A percentile compares a stretch with the other conserved stretches of the same genome.
Evolutionary conservation across 2,888 invertebrate species (phyloP).

Genomic region (Sylvicola cinctus): DNA sequence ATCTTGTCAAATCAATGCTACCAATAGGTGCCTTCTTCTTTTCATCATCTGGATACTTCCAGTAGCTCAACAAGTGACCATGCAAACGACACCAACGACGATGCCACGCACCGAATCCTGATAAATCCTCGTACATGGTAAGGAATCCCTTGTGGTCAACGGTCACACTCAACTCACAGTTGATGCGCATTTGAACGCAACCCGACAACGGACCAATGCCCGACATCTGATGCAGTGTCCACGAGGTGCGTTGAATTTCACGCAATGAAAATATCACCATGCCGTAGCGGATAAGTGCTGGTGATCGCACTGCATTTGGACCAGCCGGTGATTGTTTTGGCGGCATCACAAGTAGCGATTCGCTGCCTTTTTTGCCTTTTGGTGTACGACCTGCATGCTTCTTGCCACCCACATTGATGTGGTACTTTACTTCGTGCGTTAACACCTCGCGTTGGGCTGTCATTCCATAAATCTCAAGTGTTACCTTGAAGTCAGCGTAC

Average conservation of each 20-base stretch:
- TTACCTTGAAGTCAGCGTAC: constrained; percentile 68
- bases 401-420: constrained; percentile 42
- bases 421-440: constrained; percentile 76
- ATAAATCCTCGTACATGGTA: constrained; percentile 90
- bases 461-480: constrained; percentile 64
- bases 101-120: constrained; percentile 93
- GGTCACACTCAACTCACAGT: constrained; percentile 45
- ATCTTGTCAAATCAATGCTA: constrained; percentile 50
- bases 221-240: constrained; percentile 64
- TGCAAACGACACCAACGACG: constrained; percentile 81
- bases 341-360: constrained; percentile 41
- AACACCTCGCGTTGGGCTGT: constrained; percentile 62
- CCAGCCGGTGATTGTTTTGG: constrained; percentile 68
- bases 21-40: constrained; percentile 64
- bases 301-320: constrained; percentile 61
- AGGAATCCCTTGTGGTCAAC: constrained; percentile 72
- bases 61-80: constrained; percentile 60
- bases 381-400: constrained; percentile 27
- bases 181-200: constrained; percentile 54
- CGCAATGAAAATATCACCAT: constrained; percentile 70
- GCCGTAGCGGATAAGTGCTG: constrained; percentile 69
- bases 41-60: constrained; percentile 97
- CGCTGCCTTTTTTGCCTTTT: constrained; percentile 25
- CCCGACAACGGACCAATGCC: constrained; percentile 65
- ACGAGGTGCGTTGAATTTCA: constrained; percentile 58